Base-by-base conservation (phyloP, 1,140 invertebrate species). In the Arctopsyche grandis region DNA sequence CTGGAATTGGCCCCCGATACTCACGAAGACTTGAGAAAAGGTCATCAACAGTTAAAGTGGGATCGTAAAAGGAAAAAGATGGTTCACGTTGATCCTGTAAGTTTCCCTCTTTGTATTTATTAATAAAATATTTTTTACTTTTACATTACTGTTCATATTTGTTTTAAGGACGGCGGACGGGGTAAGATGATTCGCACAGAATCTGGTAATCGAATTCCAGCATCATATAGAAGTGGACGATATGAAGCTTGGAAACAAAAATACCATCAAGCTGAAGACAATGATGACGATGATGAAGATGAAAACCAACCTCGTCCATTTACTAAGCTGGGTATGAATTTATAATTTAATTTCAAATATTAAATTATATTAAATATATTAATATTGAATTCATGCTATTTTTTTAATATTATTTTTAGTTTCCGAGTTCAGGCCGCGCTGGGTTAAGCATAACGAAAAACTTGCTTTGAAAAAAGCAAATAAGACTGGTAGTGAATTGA, bases 21-120 rank as follows among this genome's bases (percentile, higher is more conserved):
- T 81, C 92, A 92, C 60, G 89, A 92, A 52, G 89, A 88, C 0
- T 88, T 91, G 22, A 89, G 92, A 44, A 86, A 90, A 46, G 90
- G 91, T 70, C 88, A 88, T 0, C 88, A 91, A 44, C 85, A 90
- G 21, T 90, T 93, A 83, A 92, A 91, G 84, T 97, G 96, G 97
- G 96, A 98, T 89, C 91, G 94, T 12, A 97, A 97, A 85, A 93
- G 94, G 86, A 98, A 98, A 90, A 97, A 96, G 87, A 97, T 96
- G 92, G 91, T 98, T n/a, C 89, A 90, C 14, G 87, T 91, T 9
- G 91, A 93, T 79, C 88, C 89, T 69, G 92, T 92, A 85, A 75
- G 85, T 85, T 60, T 38, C 63, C 12, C 16, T 58, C n/a, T 44
- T 56, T 16, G 69, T 52, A 74, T 46, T 74, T 63, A 12, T 69